Evolutionary conservation across 2,113 vertebrate species (phyloP), one percentile per base, ranked within the genome.

Genomic region (Todiramphus saurophagus): DNA sequence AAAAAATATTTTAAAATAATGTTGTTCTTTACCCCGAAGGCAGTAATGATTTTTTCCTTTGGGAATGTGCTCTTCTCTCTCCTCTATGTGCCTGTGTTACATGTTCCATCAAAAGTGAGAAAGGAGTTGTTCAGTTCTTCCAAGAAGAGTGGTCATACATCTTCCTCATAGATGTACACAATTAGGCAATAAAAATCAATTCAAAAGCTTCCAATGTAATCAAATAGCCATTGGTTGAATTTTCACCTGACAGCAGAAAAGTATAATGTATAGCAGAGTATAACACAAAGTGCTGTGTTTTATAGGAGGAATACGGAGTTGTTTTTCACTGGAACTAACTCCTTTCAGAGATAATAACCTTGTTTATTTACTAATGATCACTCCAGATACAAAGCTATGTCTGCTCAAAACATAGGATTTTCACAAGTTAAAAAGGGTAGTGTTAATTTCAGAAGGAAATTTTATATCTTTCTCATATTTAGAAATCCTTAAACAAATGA

Each of bases 171-270:
- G 62, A 84, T 44, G 66, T 70, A 89, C 69, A 79, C 6, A 9
- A 84, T 59, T 69, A 66, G 62, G 69, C 73, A 87, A 96, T 92
- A 91, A 96, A 97, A 95, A 93, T 89, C 80, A 93, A 93, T 92
- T 79, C 66, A 89, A 79, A 89, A 92, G 25, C 93, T 97, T 97
- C 94, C 90, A 92, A 79, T 67, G 80, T 94, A 96, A 93, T 95
- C 80, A 73, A 89, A 94, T 84, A 89, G 50, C 64, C 62, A 91
- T 92, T 94, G 89, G 31, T 7, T 91, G 70, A 95, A 85, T 95
- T 95, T 95, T 82, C 53, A 66, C 31, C 44, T 96, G 90, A 89
- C 77, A 95, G 81, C 48, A 92, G 58, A 30, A 82, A 92, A 96
- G 53, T 66, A 59, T 92, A 94, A 89, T 76, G 24, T 89, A 95